These are phyloP conservation scores for Netelia fuscicornis DNA, from an alignment of 2,888 invertebrate species.

Conservation along the genomic window DNA sequence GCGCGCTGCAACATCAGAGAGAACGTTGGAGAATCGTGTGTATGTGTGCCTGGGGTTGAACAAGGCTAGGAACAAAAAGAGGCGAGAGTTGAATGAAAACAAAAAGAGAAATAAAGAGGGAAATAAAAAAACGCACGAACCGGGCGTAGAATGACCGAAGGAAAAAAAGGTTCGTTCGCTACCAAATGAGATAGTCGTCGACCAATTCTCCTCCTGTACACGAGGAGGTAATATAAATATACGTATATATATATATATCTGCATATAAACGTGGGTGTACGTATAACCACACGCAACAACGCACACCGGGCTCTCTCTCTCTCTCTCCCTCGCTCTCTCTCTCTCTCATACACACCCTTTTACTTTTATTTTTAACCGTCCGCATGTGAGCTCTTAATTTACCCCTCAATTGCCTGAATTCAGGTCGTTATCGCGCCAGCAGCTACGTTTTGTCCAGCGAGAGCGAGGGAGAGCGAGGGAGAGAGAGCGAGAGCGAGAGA, in stretches of 20 bases:
- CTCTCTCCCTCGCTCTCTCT: constrained; percentile 2
- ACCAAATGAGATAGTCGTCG: constrained; percentile 52
- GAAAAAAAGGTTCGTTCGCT: constrained; percentile 15
- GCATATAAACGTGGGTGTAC: too few species aligned
- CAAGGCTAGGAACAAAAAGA: constrained; percentile 14
- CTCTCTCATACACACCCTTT: background rate
- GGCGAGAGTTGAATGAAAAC: constrained; percentile 24
- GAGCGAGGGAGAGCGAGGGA: background rate
- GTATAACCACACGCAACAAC: constrained; percentile 43
- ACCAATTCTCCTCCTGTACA: constrained; percentile 22
- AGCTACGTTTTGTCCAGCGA: background rate
- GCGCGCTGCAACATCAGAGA: constrained; percentile 2
- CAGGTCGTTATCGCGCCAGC: constrained; percentile 68
- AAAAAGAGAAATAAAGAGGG: constrained; percentile 25
- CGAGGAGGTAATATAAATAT: background rate
- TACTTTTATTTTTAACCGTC: constrained; percentile 65
- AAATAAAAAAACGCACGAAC: constrained; percentile 12
- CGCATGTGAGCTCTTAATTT: constrained; percentile 64
- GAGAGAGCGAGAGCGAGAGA: background rate
- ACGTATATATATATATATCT: background rate
- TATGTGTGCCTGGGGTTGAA: constrained; percentile 12
- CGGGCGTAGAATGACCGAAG: constrained; percentile 47
- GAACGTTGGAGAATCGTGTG: constrained; percentile 31
- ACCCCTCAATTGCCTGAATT: constrained; percentile 76
- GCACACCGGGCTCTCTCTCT: constrained; percentile 1